Evolutionary conservation across 2,113 vertebrate species (phyloP), one percentile per base, ranked within the genome.

Genomic region (Brachypodius melanocephalos): DNA sequence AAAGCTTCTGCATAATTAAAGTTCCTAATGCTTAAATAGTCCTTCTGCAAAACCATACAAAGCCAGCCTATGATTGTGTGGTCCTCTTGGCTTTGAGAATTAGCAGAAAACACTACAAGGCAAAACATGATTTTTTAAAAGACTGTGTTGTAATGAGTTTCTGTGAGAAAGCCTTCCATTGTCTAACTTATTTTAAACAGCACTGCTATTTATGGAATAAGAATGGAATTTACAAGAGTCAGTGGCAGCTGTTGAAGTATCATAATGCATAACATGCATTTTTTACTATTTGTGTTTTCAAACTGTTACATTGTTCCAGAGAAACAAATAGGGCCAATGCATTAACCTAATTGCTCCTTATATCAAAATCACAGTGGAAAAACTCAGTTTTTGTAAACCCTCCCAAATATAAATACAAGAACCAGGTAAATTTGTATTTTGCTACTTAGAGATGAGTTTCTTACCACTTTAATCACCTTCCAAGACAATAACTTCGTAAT

Each of bases 1-100:
- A 92, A 97, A 94, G 49, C 85, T 90, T 63, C 43, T 90, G 29
- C 54, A 78, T 96, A 97, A 97, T 91, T 97, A 67, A 61, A 96
- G 84, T 43, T 94, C 40, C 29, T 18, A 88, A 73, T 67, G 75
- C 77, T 95, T 79, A 92, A 84, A 92, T 88, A 81, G 49, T 71
- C 88, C 80, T 97, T 96, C 80, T 96, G 72, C 81, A 63, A 87
- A 96, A 96, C 92, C 94, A 86, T 46, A 77, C 54, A 82, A 89
- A 96, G 43, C 7, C 57, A 79, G 29, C 38, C 63, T 76, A 86
- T 5, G n/a, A 93, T 19, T 62, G 28, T 49, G 31, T 59, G 28
- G 29, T 85, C 46, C 85, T 32, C 48, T 83, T 93, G 84, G 89
- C 59, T 93, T 82, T 81, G 68, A 96, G 43, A 81, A 95, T 90